phyloP scores from a whole-genome alignment of 2,888 invertebrate species.

The Heliconius aoede region DNA sequence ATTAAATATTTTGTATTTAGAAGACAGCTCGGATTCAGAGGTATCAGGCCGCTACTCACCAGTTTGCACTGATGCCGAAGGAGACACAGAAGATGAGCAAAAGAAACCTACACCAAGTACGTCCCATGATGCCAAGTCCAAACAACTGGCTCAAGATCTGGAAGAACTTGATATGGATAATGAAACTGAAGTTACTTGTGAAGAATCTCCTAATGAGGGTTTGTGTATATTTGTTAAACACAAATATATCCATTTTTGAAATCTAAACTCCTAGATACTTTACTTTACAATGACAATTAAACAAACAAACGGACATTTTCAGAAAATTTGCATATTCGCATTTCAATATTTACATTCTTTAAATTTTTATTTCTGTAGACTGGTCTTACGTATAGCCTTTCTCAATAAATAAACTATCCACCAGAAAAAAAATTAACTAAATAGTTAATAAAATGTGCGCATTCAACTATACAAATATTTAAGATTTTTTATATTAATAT shows the following conservation, averaged over 20 bases:
- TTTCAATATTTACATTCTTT: too few species aligned
- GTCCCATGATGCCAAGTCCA: constrained; percentile 59
- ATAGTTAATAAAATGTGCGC: too few species aligned
- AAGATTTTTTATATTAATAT: too few species aligned
- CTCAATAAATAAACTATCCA: too few species aligned
- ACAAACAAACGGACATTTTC: too few species aligned
- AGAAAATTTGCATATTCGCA: too few species aligned
- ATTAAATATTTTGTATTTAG: constrained; percentile 55
- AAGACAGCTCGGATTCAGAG: constrained; percentile 79
- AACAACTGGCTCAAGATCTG: constrained; percentile 69
- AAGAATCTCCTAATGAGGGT: constrained; percentile 63
- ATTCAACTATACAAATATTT: too few species aligned
- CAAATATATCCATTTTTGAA: neutral
- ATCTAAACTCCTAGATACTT: neutral
- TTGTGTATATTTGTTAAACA: constrained; percentile 5
- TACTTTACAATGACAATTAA: too few species aligned
- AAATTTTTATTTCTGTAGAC: too few species aligned
- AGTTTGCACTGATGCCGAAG: constrained; percentile 83
- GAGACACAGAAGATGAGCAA: constrained; percentile 54
- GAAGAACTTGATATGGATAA: constrained; percentile 62
- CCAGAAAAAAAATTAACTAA: too few species aligned
- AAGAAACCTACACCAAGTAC: constrained; percentile 40
- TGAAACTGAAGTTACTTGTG: constrained; percentile 52
- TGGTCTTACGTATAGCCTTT: too few species aligned
- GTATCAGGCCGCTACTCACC: constrained; percentile 86